Conservation (phyloP, 2,113 vertebrate genomes). For the Tichodroma muraria region DNA sequence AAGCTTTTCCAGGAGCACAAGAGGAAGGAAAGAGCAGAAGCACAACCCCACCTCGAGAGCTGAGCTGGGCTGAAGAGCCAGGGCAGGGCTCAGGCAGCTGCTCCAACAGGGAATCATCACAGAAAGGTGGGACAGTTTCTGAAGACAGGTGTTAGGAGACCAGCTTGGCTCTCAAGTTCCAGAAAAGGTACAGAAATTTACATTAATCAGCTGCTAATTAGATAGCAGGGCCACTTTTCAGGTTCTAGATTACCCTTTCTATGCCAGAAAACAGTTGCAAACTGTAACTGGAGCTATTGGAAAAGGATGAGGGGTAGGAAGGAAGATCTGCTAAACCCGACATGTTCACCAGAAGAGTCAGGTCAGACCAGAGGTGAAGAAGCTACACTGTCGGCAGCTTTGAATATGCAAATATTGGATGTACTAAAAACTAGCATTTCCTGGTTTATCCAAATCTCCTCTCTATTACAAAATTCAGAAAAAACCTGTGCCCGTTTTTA, state of each 20-base stretch:
- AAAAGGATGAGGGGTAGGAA: background rate
- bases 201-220: background rate
- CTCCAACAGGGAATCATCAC: accelerated
- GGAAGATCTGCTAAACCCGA: background rate
- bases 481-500: background rate
- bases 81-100: background rate
- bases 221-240: background rate
- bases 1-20: background rate
- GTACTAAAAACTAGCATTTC: background rate
- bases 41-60: accelerated
- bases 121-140: background rate
- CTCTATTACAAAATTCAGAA: background rate
- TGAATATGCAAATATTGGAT: background rate
- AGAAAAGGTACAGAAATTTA: background rate
- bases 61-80: background rate
- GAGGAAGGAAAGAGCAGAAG: background rate
- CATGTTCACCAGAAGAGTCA: background rate
- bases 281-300: background rate
- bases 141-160: background rate
- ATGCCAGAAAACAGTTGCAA: background rate
- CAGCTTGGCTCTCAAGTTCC: background rate
- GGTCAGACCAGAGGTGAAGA: background rate
- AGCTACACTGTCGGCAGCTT: background rate
- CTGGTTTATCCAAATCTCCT: background rate
- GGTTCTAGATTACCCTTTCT: background rate